Percentiles rank a stretch among this genome's conserved stretches.
phyloP scores from a whole-genome alignment of 2,888 invertebrate genomes.

The Drosophila mulleri region DNA sequence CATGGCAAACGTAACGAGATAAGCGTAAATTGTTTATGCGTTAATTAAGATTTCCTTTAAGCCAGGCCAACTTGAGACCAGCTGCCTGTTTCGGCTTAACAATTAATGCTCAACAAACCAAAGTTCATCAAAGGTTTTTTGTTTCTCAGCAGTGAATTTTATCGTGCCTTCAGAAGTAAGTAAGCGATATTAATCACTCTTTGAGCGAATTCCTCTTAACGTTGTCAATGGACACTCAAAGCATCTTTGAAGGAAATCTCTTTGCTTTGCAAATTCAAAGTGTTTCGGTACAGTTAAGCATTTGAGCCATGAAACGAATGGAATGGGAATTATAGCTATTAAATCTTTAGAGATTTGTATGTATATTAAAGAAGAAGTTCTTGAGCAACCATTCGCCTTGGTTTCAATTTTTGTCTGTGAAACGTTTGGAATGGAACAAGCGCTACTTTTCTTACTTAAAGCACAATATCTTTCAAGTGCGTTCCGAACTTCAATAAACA shows the following conservation, averaged over 20 bases:
- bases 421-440: too few relatives aligned
- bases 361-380: not conserved
- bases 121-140: constrained; percentile 21
- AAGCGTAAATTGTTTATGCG: constrained; percentile 69
- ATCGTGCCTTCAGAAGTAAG: not conserved
- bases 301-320: not conserved
- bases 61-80: constrained; percentile 32
- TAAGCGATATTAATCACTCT: not conserved
- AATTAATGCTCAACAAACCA: constrained; percentile 9
- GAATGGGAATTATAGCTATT: not conserved
- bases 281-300: not conserved
- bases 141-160: not conserved
- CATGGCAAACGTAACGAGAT: constrained; percentile 58
- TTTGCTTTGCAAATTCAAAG: not conserved
- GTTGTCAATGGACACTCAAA: not conserved
- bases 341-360: not conserved
- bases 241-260: not conserved
- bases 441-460: too few relatives aligned
- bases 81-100: constrained; percentile 32
- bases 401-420: too few relatives aligned
- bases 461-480: too few relatives aligned
- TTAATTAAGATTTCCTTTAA: constrained; percentile 72
- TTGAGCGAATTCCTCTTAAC: not conserved
- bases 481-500: too few relatives aligned
- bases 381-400: too few relatives aligned